These are phyloP conservation scores for Micronycteris hirsuta DNA, from an alignment of 2,113 vertebrate species.

Conservation along the genomic window DNA sequence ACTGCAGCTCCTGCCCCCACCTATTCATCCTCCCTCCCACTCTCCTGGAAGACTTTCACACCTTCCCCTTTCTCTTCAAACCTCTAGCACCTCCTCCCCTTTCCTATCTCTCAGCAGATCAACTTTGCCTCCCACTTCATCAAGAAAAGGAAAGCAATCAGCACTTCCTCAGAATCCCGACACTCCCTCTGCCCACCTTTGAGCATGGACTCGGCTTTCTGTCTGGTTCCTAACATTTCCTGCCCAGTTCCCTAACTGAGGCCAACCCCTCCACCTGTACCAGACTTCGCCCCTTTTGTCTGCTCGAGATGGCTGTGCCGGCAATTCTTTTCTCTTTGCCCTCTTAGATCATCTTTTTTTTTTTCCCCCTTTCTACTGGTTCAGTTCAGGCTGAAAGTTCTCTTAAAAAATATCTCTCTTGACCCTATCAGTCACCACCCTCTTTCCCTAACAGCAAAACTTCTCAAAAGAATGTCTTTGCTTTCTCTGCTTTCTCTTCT, in stretches of 20 bases:
- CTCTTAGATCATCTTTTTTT: background rate
- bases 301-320: background rate
- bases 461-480: background rate
- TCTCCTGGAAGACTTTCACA: background rate
- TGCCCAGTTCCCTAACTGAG: background rate
- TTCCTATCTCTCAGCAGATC: background rate
- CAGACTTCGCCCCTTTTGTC: background rate
- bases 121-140: background rate
- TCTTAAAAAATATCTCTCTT: background rate
- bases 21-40: background rate
- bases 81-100: background rate
- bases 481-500: background rate
- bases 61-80: background rate
- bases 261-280: too few relatives aligned
- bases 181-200: background rate
- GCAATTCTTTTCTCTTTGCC: background rate
- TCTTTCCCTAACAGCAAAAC: background rate
- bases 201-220: background rate
- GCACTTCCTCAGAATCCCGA: background rate
- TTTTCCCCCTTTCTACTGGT: background rate
- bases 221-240: background rate
- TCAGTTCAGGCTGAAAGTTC: constrained; percentile 6
- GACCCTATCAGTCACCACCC: background rate
- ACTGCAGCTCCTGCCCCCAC: background rate
- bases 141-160: background rate